These are phyloP conservation scores for Leptodactylus fallax DNA, from an alignment of 2,797 vertebrate species.

Conservation along the genomic window DNA sequence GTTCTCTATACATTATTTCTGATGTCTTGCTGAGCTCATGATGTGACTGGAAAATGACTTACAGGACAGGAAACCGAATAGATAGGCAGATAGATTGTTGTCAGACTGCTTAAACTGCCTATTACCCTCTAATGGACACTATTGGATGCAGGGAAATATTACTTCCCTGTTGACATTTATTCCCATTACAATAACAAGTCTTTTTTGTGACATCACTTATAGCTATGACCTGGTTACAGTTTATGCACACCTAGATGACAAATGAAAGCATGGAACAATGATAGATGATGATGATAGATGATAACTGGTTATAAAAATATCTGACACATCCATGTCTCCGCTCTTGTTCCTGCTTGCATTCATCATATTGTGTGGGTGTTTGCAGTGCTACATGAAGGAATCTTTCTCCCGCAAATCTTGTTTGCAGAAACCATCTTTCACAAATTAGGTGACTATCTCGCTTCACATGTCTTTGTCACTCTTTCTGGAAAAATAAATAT, in stretches of 20 bases:
- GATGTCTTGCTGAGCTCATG: too few relatives aligned
- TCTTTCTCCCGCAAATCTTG: slow-evolving; percentile 22
- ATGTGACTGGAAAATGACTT: too few relatives aligned
- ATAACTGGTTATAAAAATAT: not conserved
- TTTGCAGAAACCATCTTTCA: not conserved
- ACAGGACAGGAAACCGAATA: too few relatives aligned
- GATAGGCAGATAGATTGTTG: too few relatives aligned
- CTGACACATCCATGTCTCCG: not conserved
- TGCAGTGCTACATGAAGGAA: not conserved
- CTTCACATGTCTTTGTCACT: slow-evolving; percentile 37
- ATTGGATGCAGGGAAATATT: not conserved
- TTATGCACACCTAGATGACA: not conserved
- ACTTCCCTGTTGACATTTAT: not conserved
- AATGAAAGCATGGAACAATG: not conserved
- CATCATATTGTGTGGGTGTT: not conserved
- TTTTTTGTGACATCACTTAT: not conserved
- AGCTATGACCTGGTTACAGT: not conserved
- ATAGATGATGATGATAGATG: not conserved
- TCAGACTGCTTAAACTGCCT: not conserved
- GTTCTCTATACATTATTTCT: too few relatives aligned
- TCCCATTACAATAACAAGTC: not conserved
- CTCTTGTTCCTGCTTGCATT: not conserved
- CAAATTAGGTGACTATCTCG: slow-evolving; percentile 31
- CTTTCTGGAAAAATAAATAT: slow-evolving; percentile 32
- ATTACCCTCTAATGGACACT: not conserved